These are phyloP conservation scores for Grapholita molesta DNA, from an alignment of 1,140 invertebrate genomes.

Conservation along the genomic window DNA sequence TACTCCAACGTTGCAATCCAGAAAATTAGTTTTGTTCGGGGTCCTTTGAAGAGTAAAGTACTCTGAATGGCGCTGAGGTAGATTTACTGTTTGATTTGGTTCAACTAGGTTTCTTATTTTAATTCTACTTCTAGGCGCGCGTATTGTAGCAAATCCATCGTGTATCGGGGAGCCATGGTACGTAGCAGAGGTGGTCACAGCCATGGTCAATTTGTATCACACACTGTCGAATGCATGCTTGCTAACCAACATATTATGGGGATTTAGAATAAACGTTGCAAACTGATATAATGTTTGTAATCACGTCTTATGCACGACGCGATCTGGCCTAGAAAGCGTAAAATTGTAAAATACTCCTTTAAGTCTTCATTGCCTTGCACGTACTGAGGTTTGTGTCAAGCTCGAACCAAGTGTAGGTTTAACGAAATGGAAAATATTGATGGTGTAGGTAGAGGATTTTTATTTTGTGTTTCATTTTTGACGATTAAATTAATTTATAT, in stretches of 20 bases:
- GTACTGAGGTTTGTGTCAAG: constrained; percentile 24
- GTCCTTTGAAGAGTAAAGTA: constrained; percentile 75
- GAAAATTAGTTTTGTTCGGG: constrained; percentile 58
- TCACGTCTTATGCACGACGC: constrained; percentile 21
- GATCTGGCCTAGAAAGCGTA: constrained; percentile 33
- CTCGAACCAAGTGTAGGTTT: constrained; percentile 7
- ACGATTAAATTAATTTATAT: neutral
- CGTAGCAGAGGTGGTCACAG: constrained; percentile 65
- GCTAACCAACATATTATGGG: neutral
- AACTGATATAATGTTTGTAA: neutral
- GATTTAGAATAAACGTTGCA: neutral
- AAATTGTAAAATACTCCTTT: constrained; percentile 41
- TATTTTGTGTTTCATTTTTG: neutral
- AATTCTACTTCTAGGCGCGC: constrained; percentile 79
- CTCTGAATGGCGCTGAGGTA: constrained; percentile 73
- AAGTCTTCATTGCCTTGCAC: constrained; percentile 24
- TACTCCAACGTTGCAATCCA: constrained; percentile 67
- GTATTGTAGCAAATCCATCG: constrained; percentile 90
- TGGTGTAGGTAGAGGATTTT: constrained; percentile 1
- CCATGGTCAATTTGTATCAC: constrained; percentile 43
- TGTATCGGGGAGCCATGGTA: constrained; percentile 82
- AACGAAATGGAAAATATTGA: constrained; percentile 37
- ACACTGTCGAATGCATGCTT: neutral
- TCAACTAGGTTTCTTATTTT: constrained; percentile 73
- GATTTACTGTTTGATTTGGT: constrained; percentile 62